Evolutionary conservation across 2,888 invertebrate species (phyloP).

Genomic region (Lepidonotus clava): DNA sequence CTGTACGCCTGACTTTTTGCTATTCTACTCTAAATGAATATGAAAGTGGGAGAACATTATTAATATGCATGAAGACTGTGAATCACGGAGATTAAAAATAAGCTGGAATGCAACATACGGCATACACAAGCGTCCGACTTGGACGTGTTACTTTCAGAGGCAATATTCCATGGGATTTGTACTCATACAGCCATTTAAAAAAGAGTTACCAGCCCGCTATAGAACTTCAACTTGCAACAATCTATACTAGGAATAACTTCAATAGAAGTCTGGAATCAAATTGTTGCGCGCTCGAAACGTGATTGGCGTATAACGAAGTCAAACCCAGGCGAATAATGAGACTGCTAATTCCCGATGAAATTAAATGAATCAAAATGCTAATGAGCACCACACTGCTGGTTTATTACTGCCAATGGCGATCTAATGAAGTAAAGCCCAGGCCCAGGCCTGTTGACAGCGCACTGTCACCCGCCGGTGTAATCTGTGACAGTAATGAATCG

Average conservation of each 20-base stretch:
- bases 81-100: neutral
- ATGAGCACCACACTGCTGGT: conserved; percentile 1
- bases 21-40: neutral
- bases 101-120: too few species aligned
- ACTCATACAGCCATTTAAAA: too few species aligned
- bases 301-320: neutral
- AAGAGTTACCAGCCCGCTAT: too few species aligned
- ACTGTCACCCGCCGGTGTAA: neutral
- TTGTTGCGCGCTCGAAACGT: too few species aligned
- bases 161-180: too few species aligned
- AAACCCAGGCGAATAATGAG: conserved; percentile 5
- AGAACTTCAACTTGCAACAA: neutral
- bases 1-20: neutral
- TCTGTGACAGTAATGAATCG: conserved; percentile 19
- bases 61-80: neutral
- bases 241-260: neutral
- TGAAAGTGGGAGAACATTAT: neutral
- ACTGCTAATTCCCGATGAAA: conserved; percentile 9
- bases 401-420: neutral
- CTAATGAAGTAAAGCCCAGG: conserved; percentile 8
- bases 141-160: too few species aligned
- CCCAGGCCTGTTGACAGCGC: neutral
- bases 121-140: too few species aligned
- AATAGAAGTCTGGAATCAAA: too few species aligned
- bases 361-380: conserved; percentile 31